Conservation (phyloP, 2,888 invertebrate species). For the Stegana nigrithorax region DNA sequence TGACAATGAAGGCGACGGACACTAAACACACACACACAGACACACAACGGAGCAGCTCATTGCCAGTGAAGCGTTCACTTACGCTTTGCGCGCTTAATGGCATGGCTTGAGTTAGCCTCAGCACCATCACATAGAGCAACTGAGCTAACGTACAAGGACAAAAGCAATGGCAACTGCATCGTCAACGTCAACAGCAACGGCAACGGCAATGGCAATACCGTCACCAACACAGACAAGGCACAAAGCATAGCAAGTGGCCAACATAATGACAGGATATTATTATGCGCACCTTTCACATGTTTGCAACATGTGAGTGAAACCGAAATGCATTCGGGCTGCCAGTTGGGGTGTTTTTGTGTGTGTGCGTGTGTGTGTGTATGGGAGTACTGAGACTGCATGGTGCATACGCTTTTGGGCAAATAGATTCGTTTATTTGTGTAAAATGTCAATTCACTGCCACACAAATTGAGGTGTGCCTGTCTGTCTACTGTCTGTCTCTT, state of each 20-base stretch:
- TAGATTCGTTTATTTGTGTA: slow-evolving; percentile 59
- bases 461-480: slow-evolving; percentile 33
- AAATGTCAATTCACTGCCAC: slow-evolving; percentile 52
- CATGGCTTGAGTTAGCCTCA: no score
- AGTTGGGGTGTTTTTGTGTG: not conserved
- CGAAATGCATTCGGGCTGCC: not conserved
- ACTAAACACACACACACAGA: no score
- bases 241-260: slow-evolving; percentile 1
- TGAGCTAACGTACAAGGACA: no score
- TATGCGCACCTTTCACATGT: slow-evolving; percentile 60
- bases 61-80: no score
- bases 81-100: no score
- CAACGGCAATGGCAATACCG: no score
- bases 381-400: no score
- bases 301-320: slow-evolving; percentile 52
- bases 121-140: no score
- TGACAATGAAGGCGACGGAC: no score
- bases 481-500: not conserved
- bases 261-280: slow-evolving; percentile 37
- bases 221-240: not conserved
- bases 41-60: no score
- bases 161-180: no score
- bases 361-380: not conserved
- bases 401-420: slow-evolving; percentile 46
- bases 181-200: slow-evolving; percentile 23